A percentile compares a stretch with the other conserved stretches of the same genome.
Conservation (phyloP, 1,140 invertebrate genomes). For the Schmidtea mediterranea region DNA sequence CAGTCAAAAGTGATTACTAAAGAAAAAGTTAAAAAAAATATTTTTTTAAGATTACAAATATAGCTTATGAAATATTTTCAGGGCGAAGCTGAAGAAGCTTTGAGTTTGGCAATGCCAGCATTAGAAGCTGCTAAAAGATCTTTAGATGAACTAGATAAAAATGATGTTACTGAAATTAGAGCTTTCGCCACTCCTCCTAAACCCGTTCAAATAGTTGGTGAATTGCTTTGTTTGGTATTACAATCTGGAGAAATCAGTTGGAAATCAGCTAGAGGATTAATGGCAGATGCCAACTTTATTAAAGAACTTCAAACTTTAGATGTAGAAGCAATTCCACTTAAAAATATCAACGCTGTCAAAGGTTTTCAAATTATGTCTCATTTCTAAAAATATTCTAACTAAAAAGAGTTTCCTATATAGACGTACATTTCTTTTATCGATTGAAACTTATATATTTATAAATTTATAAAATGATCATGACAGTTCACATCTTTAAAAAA, state of each 20-base stretch:
- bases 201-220: conserved; percentile 52
- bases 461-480: too few species aligned
- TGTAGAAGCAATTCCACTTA: conserved; percentile 44
- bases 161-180: conserved; percentile 65
- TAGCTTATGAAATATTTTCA: too few species aligned
- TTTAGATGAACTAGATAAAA: conserved; percentile 49
- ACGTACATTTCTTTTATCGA: too few species aligned
- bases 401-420: too few species aligned
- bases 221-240: conserved; percentile 17
- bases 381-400: too few species aligned
- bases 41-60: too few species aligned
- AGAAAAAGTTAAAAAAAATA: conserved; percentile 42
- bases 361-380: conserved; percentile 11
- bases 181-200: conserved; percentile 65
- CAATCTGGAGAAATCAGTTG: conserved; percentile 40
- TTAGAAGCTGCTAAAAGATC: conserved; percentile 46
- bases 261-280: conserved; percentile 62
- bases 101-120: conserved; percentile 48
- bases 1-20: conserved; percentile 44
- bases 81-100: conserved; percentile 44
- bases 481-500: too few species aligned
- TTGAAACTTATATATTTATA: too few species aligned
- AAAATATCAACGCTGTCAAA: conserved; percentile 39
- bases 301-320: conserved; percentile 51
- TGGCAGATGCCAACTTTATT: conserved; percentile 59